Evolutionary conservation across 2,113 vertebrate species (phyloP), one percentile per base, ranked within the genome.

Genomic region (Bujurquina vittata): DNA sequence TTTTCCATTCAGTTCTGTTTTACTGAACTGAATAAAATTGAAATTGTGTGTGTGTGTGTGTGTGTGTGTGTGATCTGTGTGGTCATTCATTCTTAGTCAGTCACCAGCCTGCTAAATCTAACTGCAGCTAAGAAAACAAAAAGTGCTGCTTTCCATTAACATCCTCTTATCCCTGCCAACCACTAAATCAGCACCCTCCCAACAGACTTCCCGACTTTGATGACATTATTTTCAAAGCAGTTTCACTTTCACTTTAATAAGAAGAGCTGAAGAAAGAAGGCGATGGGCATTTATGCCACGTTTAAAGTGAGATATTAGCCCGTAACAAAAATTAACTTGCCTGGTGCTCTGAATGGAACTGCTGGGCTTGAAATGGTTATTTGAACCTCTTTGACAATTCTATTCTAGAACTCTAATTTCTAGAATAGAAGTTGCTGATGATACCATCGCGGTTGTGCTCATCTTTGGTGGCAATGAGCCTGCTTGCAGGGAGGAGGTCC

Each of bases 191-290:
- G 74, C 81, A 75, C 33, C 65, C 56, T 89, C 88, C 79, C 83
- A 31, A 46, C 83, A 80, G 79, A 85, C 84, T 77, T 56, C 12
- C 85, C 1, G 15, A 92, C 87, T 87, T 83, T 86, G 62, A 85
- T 76, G 80, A 83, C 72, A 90, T 75, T 75, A 63, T 80, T 88
- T 88, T 92, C 77, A 88, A 88, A 91, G 83, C 73, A 29, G 77
- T 81, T 81, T 85, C 69, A 56, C 60, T 86, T 80, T 83, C 80
- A 63, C 84, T 84, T 91, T 88, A 75, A 76, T 86, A 86, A 88
- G 46, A 84, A 59, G 75, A 4, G 3, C 43, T 17, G 55, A 46
- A 80, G 60, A 84, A 52, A 49, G 84, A 40, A 52, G 31, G 43
- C 73, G 73, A 87, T 81, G 63, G 69, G 55, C 87, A 87, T 84